Evolutionary conservation across 2,113 vertebrate genomes (phyloP).

Genomic region (Pachyramphus minor): DNA sequence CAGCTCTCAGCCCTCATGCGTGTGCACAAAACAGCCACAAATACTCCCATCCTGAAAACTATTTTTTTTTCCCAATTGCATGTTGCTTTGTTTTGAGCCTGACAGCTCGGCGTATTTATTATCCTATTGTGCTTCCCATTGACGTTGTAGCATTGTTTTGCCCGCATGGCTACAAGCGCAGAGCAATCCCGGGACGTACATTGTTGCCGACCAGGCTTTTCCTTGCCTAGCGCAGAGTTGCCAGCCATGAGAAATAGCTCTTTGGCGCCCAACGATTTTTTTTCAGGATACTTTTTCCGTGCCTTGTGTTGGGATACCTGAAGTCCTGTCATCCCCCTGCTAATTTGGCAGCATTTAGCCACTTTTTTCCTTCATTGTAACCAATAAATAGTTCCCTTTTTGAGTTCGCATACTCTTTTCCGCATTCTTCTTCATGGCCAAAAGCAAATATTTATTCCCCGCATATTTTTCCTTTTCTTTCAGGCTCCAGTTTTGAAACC

Average conservation of each 20-base stretch:
- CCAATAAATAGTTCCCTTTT: constrained; percentile 24
- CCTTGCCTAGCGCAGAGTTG: constrained; percentile 63
- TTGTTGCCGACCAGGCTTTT: constrained; percentile 37
- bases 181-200: constrained; percentile 35
- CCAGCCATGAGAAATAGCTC: constrained; percentile 24
- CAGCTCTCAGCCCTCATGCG: not conserved
- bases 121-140: constrained; percentile 56
- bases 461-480: constrained; percentile 63
- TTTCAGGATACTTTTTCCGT: not conserved
- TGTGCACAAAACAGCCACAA: not conserved
- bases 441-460: constrained; percentile 77
- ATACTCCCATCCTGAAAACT: not conserved
- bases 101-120: constrained; percentile 63
- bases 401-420: constrained; percentile 24
- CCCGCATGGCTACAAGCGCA: constrained; percentile 31
- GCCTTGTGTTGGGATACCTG: not conserved
- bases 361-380: not conserved
- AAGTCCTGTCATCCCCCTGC: not conserved
- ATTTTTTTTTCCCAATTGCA: not conserved
- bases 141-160: constrained; percentile 62
- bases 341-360: not conserved
- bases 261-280: not conserved
- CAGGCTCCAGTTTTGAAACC: constrained; percentile 55
- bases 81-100: constrained; percentile 37
- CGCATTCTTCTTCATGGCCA: constrained; percentile 66